Conservation (phyloP, 2,113 vertebrate species). For the Uropsilus gracilis region DNA sequence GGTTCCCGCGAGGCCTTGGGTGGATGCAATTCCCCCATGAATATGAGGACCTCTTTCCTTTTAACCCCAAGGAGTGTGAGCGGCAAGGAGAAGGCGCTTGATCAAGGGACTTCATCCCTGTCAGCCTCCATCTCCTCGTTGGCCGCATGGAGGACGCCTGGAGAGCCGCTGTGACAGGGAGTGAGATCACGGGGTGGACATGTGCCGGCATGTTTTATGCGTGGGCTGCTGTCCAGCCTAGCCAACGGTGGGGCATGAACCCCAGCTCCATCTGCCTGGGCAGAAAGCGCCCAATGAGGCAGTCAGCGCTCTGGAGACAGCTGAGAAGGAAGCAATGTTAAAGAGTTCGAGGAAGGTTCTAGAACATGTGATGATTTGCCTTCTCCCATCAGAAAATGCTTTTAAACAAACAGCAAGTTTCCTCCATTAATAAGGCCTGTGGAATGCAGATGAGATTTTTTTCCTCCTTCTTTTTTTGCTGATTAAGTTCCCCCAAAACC, state of each 20-base stretch:
- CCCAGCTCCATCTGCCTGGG: neutral
- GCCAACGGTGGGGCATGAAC: neutral
- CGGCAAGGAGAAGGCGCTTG: neutral
- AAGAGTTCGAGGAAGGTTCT: constrained; percentile 43
- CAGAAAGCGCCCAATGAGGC: neutral
- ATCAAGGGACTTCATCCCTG: neutral
- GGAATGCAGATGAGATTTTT: constrained; percentile 78
- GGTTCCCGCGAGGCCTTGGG: neutral
- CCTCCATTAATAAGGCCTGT: constrained; percentile 81
- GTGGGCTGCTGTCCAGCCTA: neutral
- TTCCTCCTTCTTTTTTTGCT: constrained; percentile 82
- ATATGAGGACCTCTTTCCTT: neutral
- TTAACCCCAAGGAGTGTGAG: neutral
- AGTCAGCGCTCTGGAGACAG: neutral
- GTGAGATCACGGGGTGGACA: neutral
- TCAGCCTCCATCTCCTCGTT: neutral
- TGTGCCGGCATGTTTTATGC: neutral
- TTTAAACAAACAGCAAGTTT: constrained; percentile 85
- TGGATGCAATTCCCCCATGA: neutral
- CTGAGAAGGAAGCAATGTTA: neutral
- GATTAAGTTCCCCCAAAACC: constrained; percentile 85
- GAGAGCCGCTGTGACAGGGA: neutral
- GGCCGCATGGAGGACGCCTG: neutral
- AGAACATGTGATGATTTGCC: constrained; percentile 73
- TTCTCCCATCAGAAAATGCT: constrained; percentile 82